Conservation (phyloP, 2,888 invertebrate species). For the Micoletzkya japonica region DNA sequence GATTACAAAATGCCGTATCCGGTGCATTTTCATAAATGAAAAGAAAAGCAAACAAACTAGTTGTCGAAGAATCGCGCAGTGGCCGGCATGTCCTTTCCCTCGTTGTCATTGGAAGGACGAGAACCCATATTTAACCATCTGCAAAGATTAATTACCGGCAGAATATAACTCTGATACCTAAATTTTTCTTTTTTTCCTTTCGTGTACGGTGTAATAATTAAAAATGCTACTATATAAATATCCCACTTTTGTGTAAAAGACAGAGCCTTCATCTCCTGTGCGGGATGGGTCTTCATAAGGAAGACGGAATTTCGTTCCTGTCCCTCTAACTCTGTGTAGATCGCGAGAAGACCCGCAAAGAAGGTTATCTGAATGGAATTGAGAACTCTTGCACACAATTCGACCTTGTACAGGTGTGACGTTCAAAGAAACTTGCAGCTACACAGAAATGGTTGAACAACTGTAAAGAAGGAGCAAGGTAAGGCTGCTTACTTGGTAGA, state of each 20-base stretch:
- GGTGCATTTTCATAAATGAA: not conserved
- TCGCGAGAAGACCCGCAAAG: conserved; percentile 57
- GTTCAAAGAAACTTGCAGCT: not conserved
- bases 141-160: conserved; percentile 14
- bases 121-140: conserved; percentile 47
- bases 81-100: conserved; percentile 45
- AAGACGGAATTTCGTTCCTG: conserved; percentile 49
- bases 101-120: conserved; percentile 30
- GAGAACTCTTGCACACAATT: not conserved
- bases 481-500: conserved; percentile 55
- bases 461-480: not conserved
- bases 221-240: too few species aligned
- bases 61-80: conserved; percentile 56
- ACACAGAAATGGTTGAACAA: not conserved
- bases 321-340: conserved; percentile 57
- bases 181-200: too few species aligned
- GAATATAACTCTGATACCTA: not conserved
- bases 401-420: not conserved
- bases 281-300: conserved; percentile 38
- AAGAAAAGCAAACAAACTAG: too few species aligned
- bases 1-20: not conserved
- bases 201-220: too few species aligned
- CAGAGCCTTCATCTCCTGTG: conserved; percentile 28
- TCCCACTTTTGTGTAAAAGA: not conserved
- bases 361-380: conserved; percentile 57